Evolutionary conservation across 2,113 vertebrate species (phyloP), one percentile per base, ranked within the genome.

Genomic region (Pelvicachromis taeniatus): DNA sequence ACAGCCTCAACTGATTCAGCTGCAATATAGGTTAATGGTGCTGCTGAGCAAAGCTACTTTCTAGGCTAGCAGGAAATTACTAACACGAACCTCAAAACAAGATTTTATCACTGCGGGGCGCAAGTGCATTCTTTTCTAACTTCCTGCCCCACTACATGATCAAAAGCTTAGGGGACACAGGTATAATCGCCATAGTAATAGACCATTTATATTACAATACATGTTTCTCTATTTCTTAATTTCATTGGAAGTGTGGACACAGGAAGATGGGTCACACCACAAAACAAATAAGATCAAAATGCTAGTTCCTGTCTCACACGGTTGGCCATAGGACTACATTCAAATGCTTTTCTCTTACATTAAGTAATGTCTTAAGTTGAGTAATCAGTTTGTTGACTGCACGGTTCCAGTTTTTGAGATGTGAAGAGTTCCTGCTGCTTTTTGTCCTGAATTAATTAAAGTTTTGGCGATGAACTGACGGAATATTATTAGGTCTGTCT

Each of bases 1-100:
- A 1, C 23, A 21, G 73, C 21, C 16, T 61, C 33, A 81, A 16
- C 16, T 8, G 29, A 50, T 68, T 79, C 78, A 83, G 59, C 48
- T 59, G 56, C 9, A 78, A 81, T 80, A 73, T 82, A 17, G 82
- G 82, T 83, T 81, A 89, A 80, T 33, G 53, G 21, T 29, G 75
- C 56, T 59, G 80, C 85, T 56, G 81, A 92, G 77, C 78, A 33
- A 35, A 81, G 80, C 45, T 8, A 8, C 58, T 86, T 86, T 85
- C 45, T 55, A 79, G 38, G n/a, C 81, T 19, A 81, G 84, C 91
- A 92, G 92, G 91, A 93, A 94, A 87, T 68, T 13, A 78, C 83
- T n/a, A 56, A 80, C 45, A 59, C 40, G 7, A 73, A 82, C 56
- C 50, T 65, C 86, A 68, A 73, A 82, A 75, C 65, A 59, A 85